Conservation (phyloP, 2,797 vertebrate genomes). For the Discoglossus pictus region DNA sequence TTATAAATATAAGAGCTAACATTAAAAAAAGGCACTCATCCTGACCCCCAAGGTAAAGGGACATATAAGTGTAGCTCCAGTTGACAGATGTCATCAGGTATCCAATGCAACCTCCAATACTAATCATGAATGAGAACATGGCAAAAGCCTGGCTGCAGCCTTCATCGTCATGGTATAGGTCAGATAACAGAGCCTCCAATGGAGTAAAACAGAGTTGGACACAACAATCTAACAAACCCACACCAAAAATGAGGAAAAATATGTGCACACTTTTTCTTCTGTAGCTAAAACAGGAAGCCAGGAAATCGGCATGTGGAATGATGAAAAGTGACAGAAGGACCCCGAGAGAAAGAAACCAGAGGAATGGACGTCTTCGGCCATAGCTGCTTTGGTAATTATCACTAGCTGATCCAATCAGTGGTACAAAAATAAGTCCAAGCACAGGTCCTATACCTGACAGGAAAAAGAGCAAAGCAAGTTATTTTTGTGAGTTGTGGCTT, state of each 20-base stretch:
- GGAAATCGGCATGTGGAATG: conserved; percentile 72
- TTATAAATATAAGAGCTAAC: conserved; percentile 75
- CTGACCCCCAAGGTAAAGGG: conserved; percentile 76
- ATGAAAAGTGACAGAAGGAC: conserved; percentile 79
- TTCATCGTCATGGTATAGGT: conserved; percentile 79
- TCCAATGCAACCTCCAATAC: conserved; percentile 82
- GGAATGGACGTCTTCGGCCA: conserved; percentile 82
- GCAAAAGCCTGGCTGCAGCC: conserved; percentile 80
- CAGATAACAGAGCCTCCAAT: conserved; percentile 80
- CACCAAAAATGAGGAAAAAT: conserved; percentile 74
- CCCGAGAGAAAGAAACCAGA: conserved; percentile 79
- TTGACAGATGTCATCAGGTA: conserved; percentile 80
- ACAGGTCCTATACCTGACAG: conserved; percentile 76
- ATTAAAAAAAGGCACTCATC: conserved; percentile 78
- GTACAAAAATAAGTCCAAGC: conserved; percentile 77
- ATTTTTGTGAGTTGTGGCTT: no score
- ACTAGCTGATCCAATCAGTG: conserved; percentile 77
- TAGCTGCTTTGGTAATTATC: conserved; percentile 80
- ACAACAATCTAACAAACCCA: conserved; percentile 80
- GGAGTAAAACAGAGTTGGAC: conserved; percentile 85
- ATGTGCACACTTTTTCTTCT: conserved; percentile 67
- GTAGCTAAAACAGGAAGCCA: conserved; percentile 66
- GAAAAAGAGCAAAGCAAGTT: background rate
- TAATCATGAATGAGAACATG: conserved; percentile 82
- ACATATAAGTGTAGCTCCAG: conserved; percentile 73